These are phyloP conservation scores for Ommatoiulus sabulosus DNA, from an alignment of 2,888 invertebrate genomes.

Conservation along the genomic window DNA sequence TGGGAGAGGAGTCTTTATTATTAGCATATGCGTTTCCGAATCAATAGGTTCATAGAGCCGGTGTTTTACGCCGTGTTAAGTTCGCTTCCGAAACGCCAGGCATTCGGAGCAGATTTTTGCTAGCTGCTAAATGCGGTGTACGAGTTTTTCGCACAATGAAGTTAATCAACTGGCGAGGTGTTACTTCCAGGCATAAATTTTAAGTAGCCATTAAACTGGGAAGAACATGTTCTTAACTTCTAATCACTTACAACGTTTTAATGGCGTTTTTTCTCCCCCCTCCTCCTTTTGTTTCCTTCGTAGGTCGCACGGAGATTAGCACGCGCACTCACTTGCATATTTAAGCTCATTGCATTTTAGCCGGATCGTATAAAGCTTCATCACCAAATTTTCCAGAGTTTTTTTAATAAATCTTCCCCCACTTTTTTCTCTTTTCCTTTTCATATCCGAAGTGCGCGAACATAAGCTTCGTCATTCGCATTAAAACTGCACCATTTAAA, in stretches of 20 bases:
- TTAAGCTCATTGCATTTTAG: background rate
- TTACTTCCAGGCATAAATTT: constrained; percentile 13
- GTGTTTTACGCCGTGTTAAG: constrained; percentile 12
- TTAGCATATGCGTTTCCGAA: constrained; percentile 36
- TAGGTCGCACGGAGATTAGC: constrained; percentile 18
- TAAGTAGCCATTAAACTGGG: constrained; percentile 40
- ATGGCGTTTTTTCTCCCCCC: background rate
- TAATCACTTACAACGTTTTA: constrained; percentile 24
- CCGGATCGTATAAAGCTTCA: background rate
- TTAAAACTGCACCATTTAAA: background rate
- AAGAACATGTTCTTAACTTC: constrained; percentile 40
- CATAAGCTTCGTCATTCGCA: background rate
- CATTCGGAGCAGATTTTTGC: constrained; percentile 18
- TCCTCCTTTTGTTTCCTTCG: background rate
- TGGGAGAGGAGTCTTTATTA: constrained; percentile 30
- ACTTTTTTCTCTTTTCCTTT: background rate
- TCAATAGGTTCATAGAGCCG: constrained; percentile 12
- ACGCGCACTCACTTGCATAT: constrained; percentile 1
- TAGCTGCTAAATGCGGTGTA: background rate
- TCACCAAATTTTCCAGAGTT: background rate
- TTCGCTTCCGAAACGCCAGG: background rate
- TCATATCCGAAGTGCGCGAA: background rate
- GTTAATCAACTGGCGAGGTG: constrained; percentile 43
- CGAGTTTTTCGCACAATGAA: background rate
- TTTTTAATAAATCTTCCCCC: background rate